Conservation (phyloP, 1,140 invertebrate genomes). For the Diorhabda elongata region DNA sequence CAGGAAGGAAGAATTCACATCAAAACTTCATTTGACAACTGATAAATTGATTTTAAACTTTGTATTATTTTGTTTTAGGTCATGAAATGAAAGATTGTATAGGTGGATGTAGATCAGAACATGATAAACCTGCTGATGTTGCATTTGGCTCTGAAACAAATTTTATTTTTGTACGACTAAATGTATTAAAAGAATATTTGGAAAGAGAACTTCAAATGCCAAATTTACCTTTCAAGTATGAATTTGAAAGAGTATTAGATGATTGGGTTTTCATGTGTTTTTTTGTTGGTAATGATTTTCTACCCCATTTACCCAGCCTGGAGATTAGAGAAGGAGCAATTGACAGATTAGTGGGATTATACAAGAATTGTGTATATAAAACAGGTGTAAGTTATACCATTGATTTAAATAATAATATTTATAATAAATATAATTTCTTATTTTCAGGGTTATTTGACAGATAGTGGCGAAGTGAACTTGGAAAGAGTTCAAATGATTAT, state of each 20-base stretch:
- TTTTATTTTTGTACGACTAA: constrained; percentile 88
- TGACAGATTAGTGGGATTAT: constrained; percentile 88
- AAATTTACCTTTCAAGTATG: constrained; percentile 86
- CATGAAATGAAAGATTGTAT: constrained; percentile 96
- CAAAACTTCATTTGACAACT: too few species aligned
- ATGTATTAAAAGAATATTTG: constrained; percentile 92
- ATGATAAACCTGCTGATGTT: constrained; percentile 41
- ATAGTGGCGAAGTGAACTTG: constrained; percentile 90
- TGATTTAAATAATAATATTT: constrained; percentile 8
- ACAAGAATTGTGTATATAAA: constrained; percentile 93
- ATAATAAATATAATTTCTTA: neutral
- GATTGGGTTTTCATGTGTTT: constrained; percentile 99
- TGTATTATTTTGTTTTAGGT: constrained; percentile 49
- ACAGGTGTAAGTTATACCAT: constrained; percentile 62
- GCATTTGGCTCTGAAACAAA: constrained; percentile 62
- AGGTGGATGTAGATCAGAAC: constrained; percentile 50
- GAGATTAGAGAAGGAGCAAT: constrained; percentile 98
- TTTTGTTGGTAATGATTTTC: constrained; percentile 99
- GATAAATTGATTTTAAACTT: too few species aligned
- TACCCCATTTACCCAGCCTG: constrained; percentile 96
- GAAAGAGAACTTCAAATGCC: constrained; percentile 89
- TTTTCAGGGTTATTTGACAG: constrained; percentile 84
- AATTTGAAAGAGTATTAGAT: constrained; percentile 87
- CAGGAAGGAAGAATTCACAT: too few species aligned
- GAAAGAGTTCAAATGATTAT: constrained; percentile 92